These are phyloP conservation scores for Podarcis muralis DNA, from an alignment of 2,113 vertebrate species.

Conservation along the genomic window DNA sequence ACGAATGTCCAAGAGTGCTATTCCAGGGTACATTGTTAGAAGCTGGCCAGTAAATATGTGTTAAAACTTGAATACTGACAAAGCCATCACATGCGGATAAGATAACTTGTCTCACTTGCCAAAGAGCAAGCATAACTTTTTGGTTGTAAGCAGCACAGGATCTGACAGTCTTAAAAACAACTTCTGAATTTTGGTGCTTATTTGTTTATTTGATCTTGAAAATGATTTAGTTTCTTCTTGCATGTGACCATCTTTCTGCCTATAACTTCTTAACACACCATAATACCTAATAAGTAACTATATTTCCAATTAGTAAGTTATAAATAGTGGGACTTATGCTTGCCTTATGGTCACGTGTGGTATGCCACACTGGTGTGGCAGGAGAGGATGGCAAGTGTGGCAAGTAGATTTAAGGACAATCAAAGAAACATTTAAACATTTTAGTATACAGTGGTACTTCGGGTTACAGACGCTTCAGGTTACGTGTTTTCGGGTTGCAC, in stretches of 20 bases:
- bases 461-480: too few species aligned
- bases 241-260: not conserved
- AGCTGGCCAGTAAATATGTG: not conserved
- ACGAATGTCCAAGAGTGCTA: not conserved
- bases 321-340: not conserved
- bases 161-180: not conserved
- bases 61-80: not conserved
- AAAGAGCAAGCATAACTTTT: not conserved
- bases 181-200: not conserved
- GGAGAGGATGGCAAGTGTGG: too few species aligned
- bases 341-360: not conserved
- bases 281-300: not conserved
- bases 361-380: too few species aligned
- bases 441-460: too few species aligned
- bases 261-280: not conserved
- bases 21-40: not conserved
- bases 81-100: not conserved
- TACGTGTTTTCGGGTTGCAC: too few species aligned
- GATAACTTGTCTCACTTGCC: not conserved
- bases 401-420: too few species aligned
- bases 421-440: too few species aligned
- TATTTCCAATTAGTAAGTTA: not conserved
- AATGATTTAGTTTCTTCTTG: not conserved
- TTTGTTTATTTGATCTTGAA: not conserved
- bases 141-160: not conserved